Base-by-base conservation (phyloP, 2,113 vertebrate species). In the Oenanthe oenanthe region DNA sequence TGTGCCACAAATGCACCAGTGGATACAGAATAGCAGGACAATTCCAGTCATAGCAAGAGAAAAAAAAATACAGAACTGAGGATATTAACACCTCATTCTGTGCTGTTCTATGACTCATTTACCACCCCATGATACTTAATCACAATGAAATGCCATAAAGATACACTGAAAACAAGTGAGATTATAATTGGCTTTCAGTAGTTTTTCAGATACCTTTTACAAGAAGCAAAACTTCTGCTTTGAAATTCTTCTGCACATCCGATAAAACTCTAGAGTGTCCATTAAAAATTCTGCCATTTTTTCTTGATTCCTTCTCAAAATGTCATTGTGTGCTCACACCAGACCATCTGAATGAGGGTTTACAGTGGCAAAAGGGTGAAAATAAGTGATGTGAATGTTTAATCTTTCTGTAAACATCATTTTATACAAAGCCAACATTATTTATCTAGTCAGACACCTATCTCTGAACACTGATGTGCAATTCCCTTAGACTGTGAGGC, bases 91-190 rank as follows among this genome's bases (percentile, higher is more conserved):
- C 21, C 45, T 81, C 24, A 34, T 67, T 87, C 29, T 13, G 48
- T 81, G 32, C 31, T 75, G 40, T 72, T 93, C 22, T 85, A 19
- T 93, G 92, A 96, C 85, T 96, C 93, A 88, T 92, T 82, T 83
- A 92, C 67, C 28, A 72, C 36, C 40, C 36, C 36, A 88, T 92
- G 81, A 88, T 92, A 77, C 60, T 89, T 94, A 94, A 96, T 94
- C 81, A 92, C 81, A 89, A 79, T 72, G 45, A 94, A 92, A 79
- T 85, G 43, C 28, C 53, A 85, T 36, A n/a, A 84, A 63, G 47
- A 71, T 42, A 54, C 16, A 36, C 26, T 71, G 65, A 51, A 87
- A 80, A 83, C n/a, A 93, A 85, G 38, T 67, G 43, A n/a, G 24
- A 74, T 60, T 34, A 48, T 51, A 89, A 21, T 17, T n/a, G 57